Evolutionary conservation across 2,113 vertebrate species (phyloP).

Genomic region (Orycteropus afer): DNA sequence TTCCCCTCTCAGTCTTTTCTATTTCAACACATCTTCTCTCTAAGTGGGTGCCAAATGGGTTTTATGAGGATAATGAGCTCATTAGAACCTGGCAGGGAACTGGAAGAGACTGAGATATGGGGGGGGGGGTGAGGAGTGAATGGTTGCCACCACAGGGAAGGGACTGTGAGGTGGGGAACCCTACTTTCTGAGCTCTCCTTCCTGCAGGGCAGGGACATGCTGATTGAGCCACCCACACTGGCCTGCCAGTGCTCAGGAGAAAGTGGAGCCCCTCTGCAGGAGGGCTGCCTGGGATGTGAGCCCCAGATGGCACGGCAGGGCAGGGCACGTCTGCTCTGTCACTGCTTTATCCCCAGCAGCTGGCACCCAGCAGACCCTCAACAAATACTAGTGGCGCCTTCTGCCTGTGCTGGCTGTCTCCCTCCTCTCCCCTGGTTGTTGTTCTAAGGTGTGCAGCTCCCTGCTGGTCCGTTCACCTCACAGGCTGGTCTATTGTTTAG

Average conservation of each 20-base stretch:
- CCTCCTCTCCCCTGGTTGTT: no score
- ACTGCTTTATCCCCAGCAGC: accelerated
- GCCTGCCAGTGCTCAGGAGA: neutral
- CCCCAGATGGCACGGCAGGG: neutral
- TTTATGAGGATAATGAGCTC: constrained; percentile 62
- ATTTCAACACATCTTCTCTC: constrained; percentile 52
- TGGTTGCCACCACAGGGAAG: neutral
- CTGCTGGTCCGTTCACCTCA: no score
- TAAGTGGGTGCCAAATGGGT: constrained; percentile 55
- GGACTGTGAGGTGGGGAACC: neutral
- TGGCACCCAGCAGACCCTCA: neutral
- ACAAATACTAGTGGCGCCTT: neutral
- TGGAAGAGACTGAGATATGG: neutral
- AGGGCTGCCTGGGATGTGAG: neutral
- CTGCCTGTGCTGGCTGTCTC: no score
- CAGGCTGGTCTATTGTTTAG: no score
- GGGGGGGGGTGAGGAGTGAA: no score
- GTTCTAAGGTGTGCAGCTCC: no score
- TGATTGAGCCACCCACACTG: neutral
- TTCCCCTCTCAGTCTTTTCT: neutral
- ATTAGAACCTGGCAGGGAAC: constrained; percentile 36
- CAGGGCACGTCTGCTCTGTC: accelerated
- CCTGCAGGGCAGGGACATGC: neutral
- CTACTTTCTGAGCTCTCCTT: neutral
- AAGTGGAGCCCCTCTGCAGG: neutral